Conservation (phyloP, 2,888 invertebrate species). For the Leptogaster cylindrica region DNA sequence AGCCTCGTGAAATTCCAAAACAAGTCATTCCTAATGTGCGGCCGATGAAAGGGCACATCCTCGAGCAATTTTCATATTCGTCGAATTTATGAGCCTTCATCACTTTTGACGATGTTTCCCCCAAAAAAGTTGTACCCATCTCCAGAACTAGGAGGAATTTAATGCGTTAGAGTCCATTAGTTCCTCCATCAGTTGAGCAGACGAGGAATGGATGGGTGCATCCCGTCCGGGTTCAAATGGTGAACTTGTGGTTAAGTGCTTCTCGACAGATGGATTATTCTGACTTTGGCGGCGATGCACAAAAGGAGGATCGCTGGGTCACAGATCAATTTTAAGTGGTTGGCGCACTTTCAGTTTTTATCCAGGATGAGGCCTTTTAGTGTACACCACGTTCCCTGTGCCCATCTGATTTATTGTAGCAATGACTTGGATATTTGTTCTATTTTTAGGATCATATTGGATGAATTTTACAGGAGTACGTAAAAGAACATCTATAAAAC, state of each 20-base stretch:
- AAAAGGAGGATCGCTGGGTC: constrained; percentile 27
- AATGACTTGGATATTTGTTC: constrained; percentile 18
- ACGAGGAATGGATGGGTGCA: constrained; percentile 6
- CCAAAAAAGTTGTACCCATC: neutral
- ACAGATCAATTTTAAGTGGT: constrained; percentile 38
- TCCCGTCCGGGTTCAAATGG: constrained; percentile 32
- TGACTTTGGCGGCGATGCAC: constrained; percentile 18
- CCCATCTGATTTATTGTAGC: constrained; percentile 29
- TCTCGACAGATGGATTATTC: constrained; percentile 35
- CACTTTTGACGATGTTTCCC: constrained; percentile 26
- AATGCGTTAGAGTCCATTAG: constrained; percentile 35
- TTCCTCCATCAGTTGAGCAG: constrained; percentile 30
- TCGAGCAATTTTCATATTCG: constrained; percentile 28
- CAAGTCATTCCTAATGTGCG: constrained; percentile 1
- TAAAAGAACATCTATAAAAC: neutral
- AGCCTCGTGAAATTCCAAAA: too few species aligned
- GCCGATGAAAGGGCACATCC: constrained; percentile 9
- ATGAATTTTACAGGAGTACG: neutral
- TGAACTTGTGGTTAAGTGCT: constrained; percentile 38
- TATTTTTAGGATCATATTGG: constrained; percentile 32
- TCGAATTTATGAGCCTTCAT: constrained; percentile 28
- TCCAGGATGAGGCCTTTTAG: constrained; percentile 29
- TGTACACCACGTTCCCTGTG: constrained; percentile 19
- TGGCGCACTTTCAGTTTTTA: constrained; percentile 29
- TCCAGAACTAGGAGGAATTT: constrained; percentile 10